phyloP scores from a whole-genome alignment of 2,888 invertebrate species.

The Orthosia cruda region DNA sequence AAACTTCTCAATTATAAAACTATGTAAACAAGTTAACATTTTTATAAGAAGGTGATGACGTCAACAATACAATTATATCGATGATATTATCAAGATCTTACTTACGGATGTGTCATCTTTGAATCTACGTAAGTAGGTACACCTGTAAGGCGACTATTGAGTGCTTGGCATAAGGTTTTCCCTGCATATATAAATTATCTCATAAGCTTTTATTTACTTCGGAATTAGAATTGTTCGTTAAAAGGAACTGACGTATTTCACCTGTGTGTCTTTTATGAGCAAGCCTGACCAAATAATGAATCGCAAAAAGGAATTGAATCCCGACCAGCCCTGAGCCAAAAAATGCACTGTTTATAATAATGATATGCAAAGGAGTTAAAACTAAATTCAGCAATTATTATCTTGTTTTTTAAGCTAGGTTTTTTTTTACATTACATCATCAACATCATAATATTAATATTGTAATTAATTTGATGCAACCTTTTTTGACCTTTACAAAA shows the following conservation, averaged over 20 bases:
- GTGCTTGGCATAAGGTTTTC: background rate
- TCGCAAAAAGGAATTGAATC: background rate
- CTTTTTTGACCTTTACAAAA: background rate
- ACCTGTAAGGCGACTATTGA: constrained; percentile 1
- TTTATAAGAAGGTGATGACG: constrained; percentile 12
- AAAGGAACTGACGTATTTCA: background rate
- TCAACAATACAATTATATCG: constrained; percentile 31
- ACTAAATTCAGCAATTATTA: background rate
- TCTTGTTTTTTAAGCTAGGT: background rate
- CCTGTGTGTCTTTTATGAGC: no score
- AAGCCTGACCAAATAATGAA: background rate
- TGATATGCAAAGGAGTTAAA: background rate
- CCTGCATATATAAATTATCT: background rate
- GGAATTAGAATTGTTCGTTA: background rate
- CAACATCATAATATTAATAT: background rate
- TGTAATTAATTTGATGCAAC: background rate
- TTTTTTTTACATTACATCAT: constrained; percentile 4
- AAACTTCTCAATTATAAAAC: background rate
- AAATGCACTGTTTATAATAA: background rate
- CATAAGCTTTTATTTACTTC: background rate
- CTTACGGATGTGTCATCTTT: constrained; percentile 17
- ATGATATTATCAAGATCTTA: constrained; percentile 28
- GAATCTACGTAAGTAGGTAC: background rate
- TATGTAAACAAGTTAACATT: background rate
- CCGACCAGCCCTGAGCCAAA: background rate